Percentiles rank a stretch among this genome's conserved stretches.
phyloP scores from a whole-genome alignment of 1,140 invertebrate genomes.

The Cyclina sinensis region DNA sequence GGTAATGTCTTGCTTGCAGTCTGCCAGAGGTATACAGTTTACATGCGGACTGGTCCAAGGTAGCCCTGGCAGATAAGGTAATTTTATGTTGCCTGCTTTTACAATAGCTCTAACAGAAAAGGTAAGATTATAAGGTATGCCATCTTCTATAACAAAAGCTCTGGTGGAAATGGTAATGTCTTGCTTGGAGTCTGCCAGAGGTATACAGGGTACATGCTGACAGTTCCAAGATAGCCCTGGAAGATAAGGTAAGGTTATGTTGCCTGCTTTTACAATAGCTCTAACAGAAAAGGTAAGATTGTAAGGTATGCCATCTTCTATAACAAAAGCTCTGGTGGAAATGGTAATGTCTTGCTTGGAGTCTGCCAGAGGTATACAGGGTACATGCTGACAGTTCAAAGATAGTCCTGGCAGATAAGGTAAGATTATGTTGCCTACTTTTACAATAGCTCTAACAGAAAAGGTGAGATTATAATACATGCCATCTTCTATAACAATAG shows the following conservation, averaged over 20 bases:
- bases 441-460: too few species aligned
- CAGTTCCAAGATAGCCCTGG: constrained; percentile 78
- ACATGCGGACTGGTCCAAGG: constrained; percentile 81
- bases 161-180: too few species aligned
- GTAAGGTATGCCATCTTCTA: too few species aligned
- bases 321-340: too few species aligned
- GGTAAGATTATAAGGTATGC: too few species aligned
- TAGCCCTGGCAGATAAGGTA: constrained; percentile 77
- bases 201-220: constrained; percentile 92
- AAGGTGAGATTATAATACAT: too few species aligned
- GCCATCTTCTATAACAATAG: too few species aligned
- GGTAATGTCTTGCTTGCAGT: constrained; percentile 89
- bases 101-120: too few species aligned
- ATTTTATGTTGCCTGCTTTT: neutral
- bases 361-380: neutral
- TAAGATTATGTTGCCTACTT: neutral
- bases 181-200: constrained; percentile 93
- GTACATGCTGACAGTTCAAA: neutral
- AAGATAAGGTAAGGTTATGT: constrained; percentile 72
- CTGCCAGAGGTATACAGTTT: constrained; percentile 96
- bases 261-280: too few species aligned
- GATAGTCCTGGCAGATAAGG: neutral
- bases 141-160: too few species aligned
- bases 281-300: too few species aligned
- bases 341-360: neutral